Evolutionary conservation across 2,113 vertebrate species (phyloP), one percentile per base, ranked within the genome.

Genomic region (Climacteris rufus): DNA sequence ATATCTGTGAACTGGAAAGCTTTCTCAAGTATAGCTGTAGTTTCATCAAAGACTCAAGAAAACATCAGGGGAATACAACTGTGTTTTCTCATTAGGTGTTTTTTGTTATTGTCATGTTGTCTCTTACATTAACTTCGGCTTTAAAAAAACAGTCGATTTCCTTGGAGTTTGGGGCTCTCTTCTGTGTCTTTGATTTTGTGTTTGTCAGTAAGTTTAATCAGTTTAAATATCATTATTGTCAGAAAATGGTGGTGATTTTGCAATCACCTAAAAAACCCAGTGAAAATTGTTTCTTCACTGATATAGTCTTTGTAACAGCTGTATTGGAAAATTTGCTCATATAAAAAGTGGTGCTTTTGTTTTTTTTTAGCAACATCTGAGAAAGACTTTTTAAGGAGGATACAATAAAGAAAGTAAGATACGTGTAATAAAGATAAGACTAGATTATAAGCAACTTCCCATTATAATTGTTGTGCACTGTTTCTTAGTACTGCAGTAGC

Each of bases 391-490:
- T 57, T 66, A 70, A 57, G 39, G 63, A 86, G 45, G 50, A 20
- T 61, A 76, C 93, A 89, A 75, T 42, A 89, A 89, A 93, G 47
- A 76, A 64, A 64, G 22, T 44, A 77, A 39, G 70, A 69, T 72
- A 80, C 83, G 47, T 50, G 42, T 66, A 83, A 83, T 80, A 63
- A 96, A 92, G 94, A 65, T 93, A 88, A 88, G 45, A 72, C 27
- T 42, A 22, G 17, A 54, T 93, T 92, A 49, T 75, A 78, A 59
- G 24, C 52, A 75, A 24, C 64, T 91, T 91, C 22, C 42, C 10
- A 17, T 66, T 79, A 4, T 47, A 64, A 14, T 35, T 57, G 27
- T 49, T 57, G 3, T 87, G 57, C 8, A 2, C 27, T 64, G 59
- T 78, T 89, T 60, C 54, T 44, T 50, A 56, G 42, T 53, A 65